Conservation (phyloP, 2,113 vertebrate genomes). For the Australoheros scitulus region DNA sequence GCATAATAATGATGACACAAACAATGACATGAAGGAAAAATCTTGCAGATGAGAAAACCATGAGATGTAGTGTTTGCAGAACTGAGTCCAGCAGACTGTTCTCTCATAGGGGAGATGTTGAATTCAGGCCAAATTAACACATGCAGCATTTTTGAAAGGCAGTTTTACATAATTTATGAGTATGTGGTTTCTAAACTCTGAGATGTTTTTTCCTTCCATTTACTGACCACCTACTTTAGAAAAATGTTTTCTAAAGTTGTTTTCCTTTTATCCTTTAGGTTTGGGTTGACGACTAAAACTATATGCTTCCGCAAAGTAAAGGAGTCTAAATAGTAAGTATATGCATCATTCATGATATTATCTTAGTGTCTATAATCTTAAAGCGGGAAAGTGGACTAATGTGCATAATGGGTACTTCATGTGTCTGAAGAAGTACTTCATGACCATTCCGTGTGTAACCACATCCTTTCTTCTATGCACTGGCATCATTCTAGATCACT, state of each 20-base stretch:
- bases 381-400: constrained; percentile 21
- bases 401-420: constrained; percentile 31
- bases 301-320: neutral
- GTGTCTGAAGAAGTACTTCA: constrained; percentile 5
- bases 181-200: constrained; percentile 2
- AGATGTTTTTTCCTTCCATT: neutral
- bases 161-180: neutral
- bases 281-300: neutral
- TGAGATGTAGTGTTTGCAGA: neutral
- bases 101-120: neutral
- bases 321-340: neutral
- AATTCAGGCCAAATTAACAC: neutral
- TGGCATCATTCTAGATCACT: constrained; percentile 2
- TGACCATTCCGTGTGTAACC: constrained; percentile 14
- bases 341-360: constrained; percentile 38
- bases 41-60: neutral
- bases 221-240: neutral
- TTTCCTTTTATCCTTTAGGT: neutral
- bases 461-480: constrained; percentile 24
- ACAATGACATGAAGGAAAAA: neutral
- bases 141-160: neutral
- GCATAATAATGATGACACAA: constrained; percentile 1
- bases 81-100: neutral
- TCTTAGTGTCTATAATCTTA: neutral
- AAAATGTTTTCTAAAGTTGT: neutral